phyloP scores from a whole-genome alignment of 2,888 invertebrate species.

The Dioctria linearis region DNA sequence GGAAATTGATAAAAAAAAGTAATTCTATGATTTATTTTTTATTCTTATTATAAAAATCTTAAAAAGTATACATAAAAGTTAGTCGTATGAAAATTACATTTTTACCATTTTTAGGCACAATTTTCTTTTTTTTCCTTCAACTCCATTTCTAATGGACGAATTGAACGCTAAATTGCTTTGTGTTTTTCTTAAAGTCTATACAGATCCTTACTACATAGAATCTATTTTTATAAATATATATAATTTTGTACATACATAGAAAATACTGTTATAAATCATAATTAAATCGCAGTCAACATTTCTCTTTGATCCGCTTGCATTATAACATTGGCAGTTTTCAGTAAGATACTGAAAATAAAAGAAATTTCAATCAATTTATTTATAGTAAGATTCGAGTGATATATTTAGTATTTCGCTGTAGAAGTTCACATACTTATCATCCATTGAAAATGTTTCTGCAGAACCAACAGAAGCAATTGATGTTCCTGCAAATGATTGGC shows the following conservation, averaged over 20 bases:
- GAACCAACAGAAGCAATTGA: constrained; percentile 70
- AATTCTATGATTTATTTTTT: too few relatives aligned
- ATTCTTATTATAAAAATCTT: too few relatives aligned
- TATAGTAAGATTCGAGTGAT: neutral
- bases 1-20: too few relatives aligned
- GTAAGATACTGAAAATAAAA: constrained; percentile 32
- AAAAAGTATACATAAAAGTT: too few relatives aligned
- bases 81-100: too few relatives aligned
- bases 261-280: too few relatives aligned
- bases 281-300: constrained; percentile 25
- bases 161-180: neutral
- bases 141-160: too few relatives aligned
- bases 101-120: too few relatives aligned
- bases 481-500: constrained; percentile 70
- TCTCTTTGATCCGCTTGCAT: constrained; percentile 42
- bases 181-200: neutral
- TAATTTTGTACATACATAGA: too few relatives aligned
- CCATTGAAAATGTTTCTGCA: constrained; percentile 69
- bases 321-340: constrained; percentile 37
- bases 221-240: neutral
- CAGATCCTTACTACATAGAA: too few relatives aligned
- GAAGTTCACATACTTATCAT: constrained; percentile 66
- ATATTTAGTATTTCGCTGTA: neutral
- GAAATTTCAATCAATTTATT: neutral
- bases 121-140: too few relatives aligned